Conservation (phyloP, 92 coral and sea anemone genomes). For the Muricea muricata region DNA sequence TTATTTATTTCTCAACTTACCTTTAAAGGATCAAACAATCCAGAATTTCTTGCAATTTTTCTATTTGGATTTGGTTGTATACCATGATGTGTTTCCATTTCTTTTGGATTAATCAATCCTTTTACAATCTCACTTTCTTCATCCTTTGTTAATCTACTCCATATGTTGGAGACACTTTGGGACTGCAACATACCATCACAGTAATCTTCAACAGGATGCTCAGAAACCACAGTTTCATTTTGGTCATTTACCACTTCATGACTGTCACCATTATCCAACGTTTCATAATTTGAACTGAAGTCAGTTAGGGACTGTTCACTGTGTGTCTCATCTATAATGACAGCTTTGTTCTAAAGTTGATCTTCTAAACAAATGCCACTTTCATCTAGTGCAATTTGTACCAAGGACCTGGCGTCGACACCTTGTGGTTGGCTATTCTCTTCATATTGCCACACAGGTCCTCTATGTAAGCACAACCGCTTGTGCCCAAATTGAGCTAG, state of each 20-base stretch:
- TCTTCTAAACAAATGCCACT: too few species aligned
- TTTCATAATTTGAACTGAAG: background rate
- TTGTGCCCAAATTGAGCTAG: conserved; percentile 71
- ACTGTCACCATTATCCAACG: background rate
- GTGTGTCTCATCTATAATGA: too few species aligned
- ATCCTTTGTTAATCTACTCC: background rate
- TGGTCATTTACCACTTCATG: background rate
- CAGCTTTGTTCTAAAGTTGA: too few species aligned
- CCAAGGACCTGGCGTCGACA: background rate
- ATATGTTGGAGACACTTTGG: background rate
- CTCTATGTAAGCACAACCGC: conserved; percentile 59
- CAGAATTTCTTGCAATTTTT: conserved; percentile 4
- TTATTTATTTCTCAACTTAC: too few species aligned
- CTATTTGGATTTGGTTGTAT: background rate
- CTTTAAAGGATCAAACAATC: conserved; percentile 20
- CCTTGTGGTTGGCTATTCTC: background rate
- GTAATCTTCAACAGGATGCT: background rate
- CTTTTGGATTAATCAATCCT: background rate
- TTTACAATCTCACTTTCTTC: background rate
- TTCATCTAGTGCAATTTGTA: background rate
- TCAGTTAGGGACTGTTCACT: too few species aligned
- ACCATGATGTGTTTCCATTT: background rate
- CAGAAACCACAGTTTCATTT: background rate
- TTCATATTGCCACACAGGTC: conserved; percentile 74
- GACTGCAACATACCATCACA: background rate